These are phyloP conservation scores for Aphelenchoides bicaudatus DNA, from an alignment of 2,888 invertebrate genomes.

Conservation along the genomic window DNA sequence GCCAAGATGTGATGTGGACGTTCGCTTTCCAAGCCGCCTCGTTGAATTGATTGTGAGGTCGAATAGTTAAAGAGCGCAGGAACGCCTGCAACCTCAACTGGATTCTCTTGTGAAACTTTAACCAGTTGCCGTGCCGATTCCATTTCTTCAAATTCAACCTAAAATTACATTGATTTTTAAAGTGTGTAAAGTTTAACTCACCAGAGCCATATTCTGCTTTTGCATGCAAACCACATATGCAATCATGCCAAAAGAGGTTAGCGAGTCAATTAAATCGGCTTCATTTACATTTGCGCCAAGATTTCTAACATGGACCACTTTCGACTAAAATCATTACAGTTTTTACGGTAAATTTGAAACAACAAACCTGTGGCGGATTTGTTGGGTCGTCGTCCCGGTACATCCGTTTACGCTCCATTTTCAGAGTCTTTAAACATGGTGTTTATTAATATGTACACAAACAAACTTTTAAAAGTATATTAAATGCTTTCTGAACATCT, in stretches of 20 bases:
- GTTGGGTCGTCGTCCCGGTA: slow-evolving; percentile 60
- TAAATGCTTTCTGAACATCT: too few relatives aligned
- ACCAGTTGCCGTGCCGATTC: slow-evolving; percentile 56
- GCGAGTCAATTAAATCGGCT: slow-evolving; percentile 63
- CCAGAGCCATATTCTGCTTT: slow-evolving; percentile 53
- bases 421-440: too few relatives aligned
- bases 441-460: too few relatives aligned
- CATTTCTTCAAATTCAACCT: slow-evolving; percentile 53
- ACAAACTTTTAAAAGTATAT: too few relatives aligned
- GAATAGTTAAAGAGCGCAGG: slow-evolving; percentile 64
- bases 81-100: slow-evolving; percentile 62
- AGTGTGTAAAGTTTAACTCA: slow-evolving; percentile 8
- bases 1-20: slow-evolving; percentile 92
- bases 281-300: slow-evolving; percentile 62
- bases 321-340: too few relatives aligned
- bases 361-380: too few relatives aligned
- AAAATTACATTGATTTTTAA: background rate
- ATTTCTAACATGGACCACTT: slow-evolving; percentile 64
- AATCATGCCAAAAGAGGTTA: slow-evolving; percentile 64
- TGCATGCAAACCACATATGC: slow-evolving; percentile 56
- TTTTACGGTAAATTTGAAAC: too few relatives aligned
- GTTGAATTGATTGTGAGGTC: slow-evolving; percentile 57
- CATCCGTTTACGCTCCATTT: too few relatives aligned
- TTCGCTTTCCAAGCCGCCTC: slow-evolving; percentile 64
- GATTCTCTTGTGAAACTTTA: slow-evolving; percentile 42